Evolutionary conservation across 2,797 vertebrate species (phyloP).

Genomic region (Eremophila alpestris): DNA sequence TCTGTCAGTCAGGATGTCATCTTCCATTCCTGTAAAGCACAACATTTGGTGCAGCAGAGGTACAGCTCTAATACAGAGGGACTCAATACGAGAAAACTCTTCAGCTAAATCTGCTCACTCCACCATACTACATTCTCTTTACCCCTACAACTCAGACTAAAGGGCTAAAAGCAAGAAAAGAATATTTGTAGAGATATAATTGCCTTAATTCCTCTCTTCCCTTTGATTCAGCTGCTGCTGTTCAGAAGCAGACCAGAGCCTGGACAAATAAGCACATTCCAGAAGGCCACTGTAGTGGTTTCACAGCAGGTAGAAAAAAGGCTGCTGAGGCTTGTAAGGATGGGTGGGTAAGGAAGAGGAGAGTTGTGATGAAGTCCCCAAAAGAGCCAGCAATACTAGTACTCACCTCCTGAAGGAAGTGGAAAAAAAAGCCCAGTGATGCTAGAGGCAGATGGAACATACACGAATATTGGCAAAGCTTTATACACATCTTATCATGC

Average conservation of each 20-base stretch:
- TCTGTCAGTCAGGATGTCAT: not conserved
- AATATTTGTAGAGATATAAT: not conserved
- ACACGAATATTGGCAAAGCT: not conserved
- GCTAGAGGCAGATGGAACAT: not conserved
- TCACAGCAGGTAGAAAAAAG: not conserved
- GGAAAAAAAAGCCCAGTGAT: not conserved
- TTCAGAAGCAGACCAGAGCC: not conserved
- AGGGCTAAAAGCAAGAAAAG: not conserved
- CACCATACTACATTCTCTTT: not conserved
- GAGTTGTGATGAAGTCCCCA: not conserved
- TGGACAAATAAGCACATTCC: not conserved
- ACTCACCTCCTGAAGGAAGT: not conserved
- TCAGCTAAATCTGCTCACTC: not conserved
- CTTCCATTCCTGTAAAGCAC: not conserved
- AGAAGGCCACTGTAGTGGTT: not conserved
- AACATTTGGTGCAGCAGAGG: no score
- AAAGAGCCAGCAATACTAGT: not conserved
- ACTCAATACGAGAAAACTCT: fast-evolving
- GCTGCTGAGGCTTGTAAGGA: not conserved
- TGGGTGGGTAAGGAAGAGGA: not conserved
- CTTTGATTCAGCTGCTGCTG: not conserved
- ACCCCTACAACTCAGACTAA: not conserved
- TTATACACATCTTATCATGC: not conserved
- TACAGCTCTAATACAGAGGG: not conserved
- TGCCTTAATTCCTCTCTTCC: not conserved